Conservation (phyloP, 2,888 invertebrate species). For the Folsomia manolachei region DNA sequence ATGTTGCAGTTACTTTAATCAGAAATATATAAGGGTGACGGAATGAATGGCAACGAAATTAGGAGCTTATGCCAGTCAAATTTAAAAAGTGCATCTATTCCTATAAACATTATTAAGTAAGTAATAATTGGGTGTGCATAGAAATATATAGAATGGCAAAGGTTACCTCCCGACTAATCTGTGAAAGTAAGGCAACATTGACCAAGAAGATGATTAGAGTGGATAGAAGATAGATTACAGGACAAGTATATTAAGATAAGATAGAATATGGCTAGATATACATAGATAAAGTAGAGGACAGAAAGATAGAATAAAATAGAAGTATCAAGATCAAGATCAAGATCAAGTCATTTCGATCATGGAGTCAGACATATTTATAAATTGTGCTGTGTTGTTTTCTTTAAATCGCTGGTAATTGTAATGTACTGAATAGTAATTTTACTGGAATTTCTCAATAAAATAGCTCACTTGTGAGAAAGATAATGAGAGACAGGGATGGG, state of each 20-base stretch:
- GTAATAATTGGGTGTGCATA: constrained; percentile 36
- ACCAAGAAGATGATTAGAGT: constrained; percentile 43
- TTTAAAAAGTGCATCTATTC: not conserved
- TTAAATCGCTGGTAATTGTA: too few species aligned
- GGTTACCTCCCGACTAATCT: constrained; percentile 51
- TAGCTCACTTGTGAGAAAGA: not conserved
- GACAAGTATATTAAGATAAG: constrained; percentile 33
- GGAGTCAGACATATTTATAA: constrained; percentile 13
- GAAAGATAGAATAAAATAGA: constrained; percentile 6
- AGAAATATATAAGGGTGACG: not conserved
- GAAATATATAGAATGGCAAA: constrained; percentile 39
- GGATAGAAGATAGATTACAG: constrained; percentile 41
- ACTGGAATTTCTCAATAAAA: not conserved
- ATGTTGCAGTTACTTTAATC: not conserved
- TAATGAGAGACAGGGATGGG: not conserved
- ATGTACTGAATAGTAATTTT: not conserved
- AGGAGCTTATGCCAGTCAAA: not conserved
- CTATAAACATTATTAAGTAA: constrained; percentile 14
- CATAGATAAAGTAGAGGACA: constrained; percentile 24
- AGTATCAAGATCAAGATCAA: constrained; percentile 6
- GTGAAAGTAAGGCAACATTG: constrained; percentile 47
- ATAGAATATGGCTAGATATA: too few species aligned
- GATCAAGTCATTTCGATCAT: too few species aligned
- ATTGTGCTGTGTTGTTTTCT: constrained; percentile 8
- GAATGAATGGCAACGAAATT: not conserved